Evolutionary conservation across 2,113 vertebrate genomes (phyloP).

Genomic region (Procavia capensis): DNA sequence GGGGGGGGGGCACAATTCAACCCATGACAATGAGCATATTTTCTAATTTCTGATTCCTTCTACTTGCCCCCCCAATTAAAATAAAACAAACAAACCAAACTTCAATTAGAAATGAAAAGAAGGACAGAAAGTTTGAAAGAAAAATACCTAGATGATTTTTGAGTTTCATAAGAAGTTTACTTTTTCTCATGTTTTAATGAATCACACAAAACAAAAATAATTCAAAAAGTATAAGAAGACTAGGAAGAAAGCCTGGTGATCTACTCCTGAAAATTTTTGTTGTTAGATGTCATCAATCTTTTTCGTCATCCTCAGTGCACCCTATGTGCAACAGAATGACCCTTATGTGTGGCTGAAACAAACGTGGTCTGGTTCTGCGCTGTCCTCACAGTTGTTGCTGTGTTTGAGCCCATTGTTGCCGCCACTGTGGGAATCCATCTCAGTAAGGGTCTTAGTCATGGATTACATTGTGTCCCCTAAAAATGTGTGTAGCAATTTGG

Average conservation of each 20-base stretch:
- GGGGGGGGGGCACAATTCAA: too few relatives aligned
- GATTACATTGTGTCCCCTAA: too few relatives aligned
- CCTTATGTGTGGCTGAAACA: not conserved
- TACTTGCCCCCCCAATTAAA: not conserved
- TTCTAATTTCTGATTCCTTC: not conserved
- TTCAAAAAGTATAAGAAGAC: not conserved
- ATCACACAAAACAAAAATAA: not conserved
- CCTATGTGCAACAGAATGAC: not conserved
- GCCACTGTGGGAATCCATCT: not conserved
- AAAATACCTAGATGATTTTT: not conserved
- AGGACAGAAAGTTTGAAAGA: not conserved
- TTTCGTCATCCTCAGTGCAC: not conserved
- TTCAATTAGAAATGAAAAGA: slow-evolving; percentile 30
- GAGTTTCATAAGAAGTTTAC: slow-evolving; percentile 37
- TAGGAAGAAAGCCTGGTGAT: too few relatives aligned
- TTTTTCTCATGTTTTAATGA: slow-evolving; percentile 34
- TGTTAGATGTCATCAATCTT: not conserved
- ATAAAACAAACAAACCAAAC: slow-evolving; percentile 4
- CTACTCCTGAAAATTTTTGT: too few relatives aligned
- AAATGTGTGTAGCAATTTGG: too few relatives aligned
- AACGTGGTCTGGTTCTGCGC: not conserved
- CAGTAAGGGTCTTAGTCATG: not conserved
- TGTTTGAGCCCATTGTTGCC: not conserved
- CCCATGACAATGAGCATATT: too few relatives aligned
- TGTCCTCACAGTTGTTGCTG: not conserved